A percentile compares a stretch with the other conserved stretches of the same genome.
These are phyloP conservation scores for Diaperis boleti DNA, from an alignment of 2,888 invertebrate genomes.

Conservation along the genomic window DNA sequence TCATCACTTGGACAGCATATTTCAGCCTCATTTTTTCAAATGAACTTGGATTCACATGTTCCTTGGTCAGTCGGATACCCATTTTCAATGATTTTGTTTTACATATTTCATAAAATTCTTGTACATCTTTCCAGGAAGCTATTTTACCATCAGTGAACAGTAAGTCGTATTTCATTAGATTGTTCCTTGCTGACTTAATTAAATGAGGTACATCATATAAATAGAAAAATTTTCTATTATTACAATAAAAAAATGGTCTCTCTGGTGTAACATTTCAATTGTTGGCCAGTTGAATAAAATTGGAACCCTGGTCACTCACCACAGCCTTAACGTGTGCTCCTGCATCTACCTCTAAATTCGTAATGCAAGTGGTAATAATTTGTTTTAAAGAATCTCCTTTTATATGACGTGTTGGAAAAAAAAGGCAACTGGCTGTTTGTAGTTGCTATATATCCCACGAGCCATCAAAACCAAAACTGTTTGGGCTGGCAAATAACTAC, in stretches of 20 bases:
- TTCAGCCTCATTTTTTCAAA: background rate
- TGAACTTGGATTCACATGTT: background rate
- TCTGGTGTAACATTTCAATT: background rate
- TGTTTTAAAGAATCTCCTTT: background rate
- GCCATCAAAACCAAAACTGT: slow-evolving; percentile 2
- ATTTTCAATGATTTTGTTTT: background rate
- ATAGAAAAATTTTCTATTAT: background rate
- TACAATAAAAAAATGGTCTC: background rate
- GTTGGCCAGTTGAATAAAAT: background rate
- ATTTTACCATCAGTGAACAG: background rate
- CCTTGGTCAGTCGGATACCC: background rate
- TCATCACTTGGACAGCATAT: background rate
- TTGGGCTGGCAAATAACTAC: background rate
- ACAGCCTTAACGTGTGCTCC: background rate
- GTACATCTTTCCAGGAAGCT: background rate
- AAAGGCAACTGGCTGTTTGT: slow-evolving; percentile 9
- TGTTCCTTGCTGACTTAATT: background rate
- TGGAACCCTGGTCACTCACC: background rate
- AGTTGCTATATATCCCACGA: background rate
- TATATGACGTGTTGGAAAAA: slow-evolving; percentile 5
- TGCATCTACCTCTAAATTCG: background rate
- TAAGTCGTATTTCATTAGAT: background rate
- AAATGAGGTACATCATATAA: background rate
- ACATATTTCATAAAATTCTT: background rate
- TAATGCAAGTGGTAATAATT: background rate